Conservation (phyloP, 2,888 invertebrate species). For the Dryomyza anilis region DNA sequence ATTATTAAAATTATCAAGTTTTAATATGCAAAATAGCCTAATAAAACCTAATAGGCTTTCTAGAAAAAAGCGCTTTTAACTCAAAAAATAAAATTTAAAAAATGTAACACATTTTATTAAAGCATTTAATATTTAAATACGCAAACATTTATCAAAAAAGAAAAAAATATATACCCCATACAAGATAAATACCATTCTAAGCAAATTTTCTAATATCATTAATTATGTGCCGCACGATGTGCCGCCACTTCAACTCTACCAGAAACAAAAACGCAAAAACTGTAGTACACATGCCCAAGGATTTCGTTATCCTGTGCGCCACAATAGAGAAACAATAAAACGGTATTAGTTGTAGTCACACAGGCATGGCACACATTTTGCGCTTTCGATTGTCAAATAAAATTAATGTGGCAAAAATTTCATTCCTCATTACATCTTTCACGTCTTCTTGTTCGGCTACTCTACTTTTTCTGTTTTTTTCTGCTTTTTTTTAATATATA, state of each 20-base stretch:
- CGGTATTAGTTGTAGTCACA: neutral
- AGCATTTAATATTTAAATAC: neutral
- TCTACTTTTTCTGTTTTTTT: no score
- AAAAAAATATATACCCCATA: constrained; percentile 1
- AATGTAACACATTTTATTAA: neutral
- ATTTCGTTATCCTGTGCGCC: neutral
- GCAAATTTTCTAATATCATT: constrained; percentile 20
- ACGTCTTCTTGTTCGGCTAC: no score
- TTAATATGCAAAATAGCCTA: no score
- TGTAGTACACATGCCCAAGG: neutral
- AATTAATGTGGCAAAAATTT: constrained; percentile 20
- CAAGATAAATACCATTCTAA: constrained; percentile 12
- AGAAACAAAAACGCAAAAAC: neutral
- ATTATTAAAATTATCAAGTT: no score
- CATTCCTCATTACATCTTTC: constrained; percentile 18
- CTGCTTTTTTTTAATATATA: constrained; percentile 12
- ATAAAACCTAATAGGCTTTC: neutral
- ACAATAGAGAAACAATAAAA: neutral
- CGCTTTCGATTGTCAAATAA: constrained; percentile 17
- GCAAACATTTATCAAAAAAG: constrained; percentile 20
- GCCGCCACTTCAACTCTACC: neutral
- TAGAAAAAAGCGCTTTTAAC: neutral
- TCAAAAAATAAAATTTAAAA: neutral
- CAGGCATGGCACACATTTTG: constrained; percentile 3
- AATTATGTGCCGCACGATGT: constrained; percentile 17